Conservation (phyloP, 1,140 invertebrate genomes). For the Papilio aristodemus region DNA sequence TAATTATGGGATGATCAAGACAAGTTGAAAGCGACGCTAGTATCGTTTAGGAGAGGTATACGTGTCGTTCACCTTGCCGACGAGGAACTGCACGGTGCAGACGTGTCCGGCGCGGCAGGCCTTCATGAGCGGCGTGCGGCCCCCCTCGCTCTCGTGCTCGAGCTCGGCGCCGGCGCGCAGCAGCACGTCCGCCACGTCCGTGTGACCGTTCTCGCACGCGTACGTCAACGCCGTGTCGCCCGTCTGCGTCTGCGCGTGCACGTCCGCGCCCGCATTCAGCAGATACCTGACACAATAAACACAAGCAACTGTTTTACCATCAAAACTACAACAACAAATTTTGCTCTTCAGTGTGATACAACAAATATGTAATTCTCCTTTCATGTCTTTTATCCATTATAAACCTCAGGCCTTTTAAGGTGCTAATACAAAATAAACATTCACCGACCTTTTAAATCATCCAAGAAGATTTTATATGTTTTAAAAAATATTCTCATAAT, state of each 20-base stretch:
- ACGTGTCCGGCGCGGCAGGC: conserved; percentile 99
- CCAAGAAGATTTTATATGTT: too few relatives aligned
- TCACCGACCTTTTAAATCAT: too few relatives aligned
- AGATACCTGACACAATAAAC: conserved; percentile 83
- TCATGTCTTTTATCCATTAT: too few relatives aligned
- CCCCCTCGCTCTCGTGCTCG: conserved; percentile 96
- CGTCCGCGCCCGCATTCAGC: conserved; percentile 91
- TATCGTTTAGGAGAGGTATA: too few relatives aligned
- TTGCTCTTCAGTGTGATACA: too few relatives aligned
- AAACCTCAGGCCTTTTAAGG: too few relatives aligned
- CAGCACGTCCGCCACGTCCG: conserved; percentile 94
- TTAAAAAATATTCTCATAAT: too few relatives aligned
- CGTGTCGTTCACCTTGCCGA: conserved; percentile 89
- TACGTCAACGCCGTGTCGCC: conserved; percentile 98
- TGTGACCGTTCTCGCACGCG: conserved; percentile 98
- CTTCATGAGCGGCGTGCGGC: conserved; percentile 98
- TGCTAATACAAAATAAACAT: too few relatives aligned
- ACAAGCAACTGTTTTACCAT: background rate
- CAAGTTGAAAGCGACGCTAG: too few relatives aligned
- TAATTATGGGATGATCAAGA: too few relatives aligned
- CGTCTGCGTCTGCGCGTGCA: conserved; percentile 95
- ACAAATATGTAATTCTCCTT: too few relatives aligned
- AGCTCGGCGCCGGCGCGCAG: conserved; percentile 94
- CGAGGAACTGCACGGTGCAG: conserved; percentile 98
- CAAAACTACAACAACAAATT: background rate